phyloP scores from a whole-genome alignment of 2,797 vertebrate genomes.

The Gymnopithys bicolor region DNA sequence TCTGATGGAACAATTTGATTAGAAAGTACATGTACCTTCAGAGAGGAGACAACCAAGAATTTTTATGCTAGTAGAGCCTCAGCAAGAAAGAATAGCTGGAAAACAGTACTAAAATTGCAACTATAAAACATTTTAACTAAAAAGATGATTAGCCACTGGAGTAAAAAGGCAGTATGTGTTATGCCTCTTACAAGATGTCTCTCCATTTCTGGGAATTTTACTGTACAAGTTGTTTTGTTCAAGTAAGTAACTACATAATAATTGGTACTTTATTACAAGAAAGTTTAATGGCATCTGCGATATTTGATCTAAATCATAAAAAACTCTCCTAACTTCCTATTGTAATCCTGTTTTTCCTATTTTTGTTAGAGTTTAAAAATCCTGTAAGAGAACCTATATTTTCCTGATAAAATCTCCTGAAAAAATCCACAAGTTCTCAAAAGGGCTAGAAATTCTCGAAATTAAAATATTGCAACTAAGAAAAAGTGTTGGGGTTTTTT shows the following conservation, averaged over 20 bases:
- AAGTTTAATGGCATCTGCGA: not conserved
- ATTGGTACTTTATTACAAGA: not conserved
- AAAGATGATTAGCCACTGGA: not conserved
- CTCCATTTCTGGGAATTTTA: not conserved
- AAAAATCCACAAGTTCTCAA: not conserved
- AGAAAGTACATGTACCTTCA: not conserved
- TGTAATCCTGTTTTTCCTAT: not conserved
- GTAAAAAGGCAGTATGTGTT: not conserved
- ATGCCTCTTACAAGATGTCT: not conserved
- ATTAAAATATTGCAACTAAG: not conserved
- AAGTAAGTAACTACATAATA: not conserved
- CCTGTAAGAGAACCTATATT: not conserved
- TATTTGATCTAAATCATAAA: not conserved
- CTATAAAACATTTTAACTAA: not conserved
- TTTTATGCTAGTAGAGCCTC: not conserved
- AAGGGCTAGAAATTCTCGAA: not conserved
- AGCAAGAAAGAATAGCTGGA: not conserved
- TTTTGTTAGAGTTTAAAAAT: not conserved
- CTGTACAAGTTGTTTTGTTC: accelerated
- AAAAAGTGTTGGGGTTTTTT: not conserved
- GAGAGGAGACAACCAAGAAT: not conserved
- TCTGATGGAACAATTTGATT: not conserved
- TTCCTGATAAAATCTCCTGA: not conserved
- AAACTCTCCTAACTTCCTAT: not conserved
- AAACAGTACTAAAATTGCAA: not conserved